Evolutionary conservation across 2,888 invertebrate species (phyloP).

Genomic region (Cosmopolites sordidus): DNA sequence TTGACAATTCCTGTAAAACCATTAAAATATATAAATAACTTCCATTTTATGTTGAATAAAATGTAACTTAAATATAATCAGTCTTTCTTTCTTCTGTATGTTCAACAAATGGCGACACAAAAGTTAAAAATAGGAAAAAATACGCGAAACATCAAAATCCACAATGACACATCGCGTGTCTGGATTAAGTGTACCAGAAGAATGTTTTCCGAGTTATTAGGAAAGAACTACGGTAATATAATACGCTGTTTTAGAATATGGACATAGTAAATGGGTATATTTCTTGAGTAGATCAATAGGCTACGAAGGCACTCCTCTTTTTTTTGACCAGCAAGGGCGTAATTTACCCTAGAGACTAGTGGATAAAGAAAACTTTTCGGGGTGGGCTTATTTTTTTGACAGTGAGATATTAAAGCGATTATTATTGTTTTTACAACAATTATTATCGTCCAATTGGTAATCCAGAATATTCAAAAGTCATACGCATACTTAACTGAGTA

Average conservation of each 20-base stretch:
- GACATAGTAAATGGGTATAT: neutral
- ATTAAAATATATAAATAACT: neutral
- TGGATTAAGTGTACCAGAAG: slow-evolving; percentile 5
- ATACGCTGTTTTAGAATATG: neutral
- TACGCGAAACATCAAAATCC: slow-evolving; percentile 13
- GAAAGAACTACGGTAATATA: neutral
- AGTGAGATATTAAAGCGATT: too few relatives aligned
- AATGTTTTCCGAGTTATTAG: slow-evolving; percentile 7
- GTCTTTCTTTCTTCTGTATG: neutral
- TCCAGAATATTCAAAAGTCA: too few relatives aligned
- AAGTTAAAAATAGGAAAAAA: slow-evolving; percentile 22
- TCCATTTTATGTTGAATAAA: neutral
- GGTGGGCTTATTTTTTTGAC: too few relatives aligned
- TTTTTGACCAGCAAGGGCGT: too few relatives aligned
- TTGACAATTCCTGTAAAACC: too few relatives aligned
- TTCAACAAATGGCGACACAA: neutral
- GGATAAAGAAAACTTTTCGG: too few relatives aligned
- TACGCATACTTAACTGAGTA: too few relatives aligned
- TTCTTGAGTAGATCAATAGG: neutral
- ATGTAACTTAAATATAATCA: too few relatives aligned
- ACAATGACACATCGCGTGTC: slow-evolving; percentile 14
- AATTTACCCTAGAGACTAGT: too few relatives aligned
- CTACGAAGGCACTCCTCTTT: neutral
- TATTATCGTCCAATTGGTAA: too few relatives aligned
- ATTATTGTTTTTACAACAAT: too few relatives aligned